Evolutionary conservation across 2,888 invertebrate species (phyloP), one percentile per base, ranked within the genome.

Genomic region (Mythimna pallens): DNA sequence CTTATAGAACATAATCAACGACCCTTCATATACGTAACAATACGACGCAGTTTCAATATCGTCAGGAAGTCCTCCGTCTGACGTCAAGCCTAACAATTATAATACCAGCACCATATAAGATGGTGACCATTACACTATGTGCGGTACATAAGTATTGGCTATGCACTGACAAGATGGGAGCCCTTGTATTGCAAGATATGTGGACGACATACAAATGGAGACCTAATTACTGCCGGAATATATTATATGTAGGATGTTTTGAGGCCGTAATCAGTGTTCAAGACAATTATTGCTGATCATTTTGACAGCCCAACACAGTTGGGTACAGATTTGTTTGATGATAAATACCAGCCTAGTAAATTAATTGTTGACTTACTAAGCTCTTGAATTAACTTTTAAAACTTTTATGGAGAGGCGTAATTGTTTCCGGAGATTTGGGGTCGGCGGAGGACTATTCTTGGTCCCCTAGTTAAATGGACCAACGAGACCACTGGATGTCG

Each of bases 41-140:
- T 77, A n/a, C 81, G 30, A 55, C 62, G 68, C n/a, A 50, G 62
- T 57, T n/a, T 34, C 40, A 70, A 63, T 22, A 47, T 1, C 80
- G 47, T 73, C 78, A 81, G 82, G 86, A 84, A 84, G 70, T 70
- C 65, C 62, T 58, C 66, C 62, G 12, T 0, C 43, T 72, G 78
- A 86, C 84, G 86, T 86, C 81, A 80, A 59, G 20, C 34, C 10
- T 6, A 12, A 58, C 64, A 67, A 84, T 75, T 50, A 71, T 12
- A 83, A 78, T 71, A 70, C 57, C 55, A 43, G 55, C 22, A 40
- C 76, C 85, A 58, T 83, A 70, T 59, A 70, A 4, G 70, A 57
- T 6, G 22, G 12, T 10, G n/a, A 3, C 77, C 36, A 55, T 78
- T 73, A 61, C 59, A 50, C 54, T 69, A 63, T 66, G 70, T 77